Conservation (phyloP, 2,113 vertebrate species). For the Spheniscus mendiculus region DNA sequence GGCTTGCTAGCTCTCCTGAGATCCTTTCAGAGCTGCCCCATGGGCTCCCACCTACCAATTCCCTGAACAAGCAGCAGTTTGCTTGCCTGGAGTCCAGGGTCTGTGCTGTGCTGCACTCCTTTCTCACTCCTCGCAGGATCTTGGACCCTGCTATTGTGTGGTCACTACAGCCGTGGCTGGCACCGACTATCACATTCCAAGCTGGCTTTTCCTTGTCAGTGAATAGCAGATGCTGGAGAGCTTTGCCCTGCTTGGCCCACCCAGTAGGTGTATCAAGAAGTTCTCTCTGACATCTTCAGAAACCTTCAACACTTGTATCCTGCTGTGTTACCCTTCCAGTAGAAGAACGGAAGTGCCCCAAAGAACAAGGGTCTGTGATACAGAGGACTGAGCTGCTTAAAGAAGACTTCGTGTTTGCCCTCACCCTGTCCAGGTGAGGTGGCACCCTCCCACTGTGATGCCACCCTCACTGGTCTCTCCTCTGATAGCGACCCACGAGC, state of each 20-base stretch:
- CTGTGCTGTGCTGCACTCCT: neutral
- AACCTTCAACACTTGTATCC: neutral
- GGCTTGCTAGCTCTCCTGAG: neutral
- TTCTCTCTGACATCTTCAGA: neutral
- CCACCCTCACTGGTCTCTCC: neutral
- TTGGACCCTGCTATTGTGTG: accelerated
- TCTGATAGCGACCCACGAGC: neutral
- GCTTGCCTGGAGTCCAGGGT: neutral
- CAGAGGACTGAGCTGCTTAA: neutral
- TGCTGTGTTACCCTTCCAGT: neutral
- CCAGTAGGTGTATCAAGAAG: neutral
- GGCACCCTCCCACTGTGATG: neutral
- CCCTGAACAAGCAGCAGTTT: neutral
- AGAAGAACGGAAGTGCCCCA: neutral
- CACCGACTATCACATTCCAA: too few relatives aligned
- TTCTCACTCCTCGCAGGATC: neutral
- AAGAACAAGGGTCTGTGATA: neutral
- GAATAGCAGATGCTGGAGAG: neutral
- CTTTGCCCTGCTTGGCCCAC: neutral
- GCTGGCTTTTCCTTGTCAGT: neutral
- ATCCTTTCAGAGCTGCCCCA: neutral
- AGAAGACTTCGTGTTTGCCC: neutral
- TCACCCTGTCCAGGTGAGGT: neutral
- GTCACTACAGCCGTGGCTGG: neutral
- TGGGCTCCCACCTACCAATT: neutral